These are phyloP conservation scores for Andrena minutula DNA, from an alignment of 2,888 invertebrate genomes.

Conservation along the genomic window DNA sequence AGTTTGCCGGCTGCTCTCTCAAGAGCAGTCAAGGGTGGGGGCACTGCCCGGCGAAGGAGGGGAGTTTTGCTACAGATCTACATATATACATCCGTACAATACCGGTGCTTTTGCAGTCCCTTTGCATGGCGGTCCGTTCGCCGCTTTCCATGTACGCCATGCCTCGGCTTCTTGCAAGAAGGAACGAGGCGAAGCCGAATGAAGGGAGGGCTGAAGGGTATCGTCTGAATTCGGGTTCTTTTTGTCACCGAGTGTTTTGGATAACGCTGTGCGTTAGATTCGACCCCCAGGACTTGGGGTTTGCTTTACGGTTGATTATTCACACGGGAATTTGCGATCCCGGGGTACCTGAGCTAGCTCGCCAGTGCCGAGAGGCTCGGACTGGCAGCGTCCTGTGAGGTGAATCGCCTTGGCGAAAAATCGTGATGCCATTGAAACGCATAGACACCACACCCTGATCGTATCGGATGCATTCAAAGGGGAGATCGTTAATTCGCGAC, in stretches of 20 bases:
- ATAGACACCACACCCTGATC: slow-evolving; percentile 14
- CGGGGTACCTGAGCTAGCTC: too few relatives aligned
- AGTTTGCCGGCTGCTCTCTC: slow-evolving; percentile 68
- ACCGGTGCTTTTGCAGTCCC: slow-evolving; percentile 50
- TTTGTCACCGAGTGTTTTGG: too few relatives aligned
- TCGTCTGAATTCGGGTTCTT: too few relatives aligned
- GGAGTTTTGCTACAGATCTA: slow-evolving; percentile 62
- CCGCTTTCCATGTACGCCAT: slow-evolving; percentile 5
- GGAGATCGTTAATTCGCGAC: slow-evolving; percentile 44
- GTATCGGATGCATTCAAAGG: slow-evolving; percentile 3
- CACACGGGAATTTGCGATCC: too few relatives aligned
- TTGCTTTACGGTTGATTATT: too few relatives aligned
- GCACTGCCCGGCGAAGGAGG: background rate
- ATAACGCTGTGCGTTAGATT: too few relatives aligned
- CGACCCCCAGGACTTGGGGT: too few relatives aligned
- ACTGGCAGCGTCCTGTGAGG: too few relatives aligned
- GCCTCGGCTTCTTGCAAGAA: slow-evolving; percentile 50
- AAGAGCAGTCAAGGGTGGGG: slow-evolving; percentile 44
- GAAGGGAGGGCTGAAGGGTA: too few relatives aligned
- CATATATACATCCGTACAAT: slow-evolving; percentile 41
- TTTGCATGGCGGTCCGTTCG: slow-evolving; percentile 51
- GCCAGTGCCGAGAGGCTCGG: too few relatives aligned
- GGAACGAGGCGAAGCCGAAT: slow-evolving; percentile 8
- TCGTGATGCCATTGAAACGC: background rate
- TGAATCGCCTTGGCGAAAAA: background rate